Evolutionary conservation across 2,113 vertebrate genomes (phyloP), one percentile per base, ranked within the genome.

Genomic region (Reinhardtius hippoglossoides): DNA sequence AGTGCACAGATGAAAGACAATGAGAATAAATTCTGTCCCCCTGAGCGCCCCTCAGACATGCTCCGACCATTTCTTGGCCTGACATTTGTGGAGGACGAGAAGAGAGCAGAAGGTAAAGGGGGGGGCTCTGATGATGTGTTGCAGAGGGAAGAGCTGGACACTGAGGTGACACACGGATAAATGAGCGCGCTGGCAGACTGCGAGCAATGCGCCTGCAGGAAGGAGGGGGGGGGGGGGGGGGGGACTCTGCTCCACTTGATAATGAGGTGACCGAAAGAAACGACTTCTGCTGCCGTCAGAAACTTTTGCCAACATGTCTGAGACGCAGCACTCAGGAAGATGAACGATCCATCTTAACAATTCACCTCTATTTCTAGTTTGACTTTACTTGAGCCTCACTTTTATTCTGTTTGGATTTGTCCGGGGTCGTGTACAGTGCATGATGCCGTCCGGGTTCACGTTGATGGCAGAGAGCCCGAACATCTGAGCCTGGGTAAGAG

Each of bases 221-320:
- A 67, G 7, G 37, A 77, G 14, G 42, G 74, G 68, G 77, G 82
- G 68, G 77, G 82, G n/a, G 7, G 37, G 75, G 14, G 42, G 74
- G 68, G 77, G 82, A 74, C 67, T 58, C 78, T 76, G 78, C 69
- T 83, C 50, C 26, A 48, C 52, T 76, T 83, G 81, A 88, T 83
- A 83, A 86, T 86, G 71, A 90, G 76, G 67, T 64, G 82, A 67
- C 63, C 58, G 37, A 56, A 75, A 31, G 67, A 81, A 65, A 74
- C 56, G 14, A 63, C 54, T 73, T 74, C 74, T 71, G 60, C 71
- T 50, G 71, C 58, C 80, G 55, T 80, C 65, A 78, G 3, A 67
- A 76, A 78, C 69, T 27, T 56, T 44, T 52, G 27, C 50, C 16
- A 0, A 6, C 27, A 2, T 3, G 0, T 46, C 37, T 62, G 21